Conservation (phyloP, 2,113 vertebrate genomes). For the Pygoscelis antarcticus region DNA sequence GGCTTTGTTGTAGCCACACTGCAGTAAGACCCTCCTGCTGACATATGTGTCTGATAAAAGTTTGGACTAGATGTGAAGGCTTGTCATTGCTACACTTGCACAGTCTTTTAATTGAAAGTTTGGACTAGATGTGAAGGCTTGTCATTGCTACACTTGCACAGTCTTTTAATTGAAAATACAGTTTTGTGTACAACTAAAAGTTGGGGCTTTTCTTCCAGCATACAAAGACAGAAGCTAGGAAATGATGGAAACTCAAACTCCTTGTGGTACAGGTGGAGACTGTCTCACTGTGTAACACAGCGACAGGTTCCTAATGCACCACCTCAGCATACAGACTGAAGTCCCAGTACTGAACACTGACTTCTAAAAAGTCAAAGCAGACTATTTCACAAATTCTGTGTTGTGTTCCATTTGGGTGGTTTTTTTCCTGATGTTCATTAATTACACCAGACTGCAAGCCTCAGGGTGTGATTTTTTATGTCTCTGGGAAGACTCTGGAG, state of each 20-base stretch:
- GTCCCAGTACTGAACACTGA: neutral
- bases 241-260: neutral
- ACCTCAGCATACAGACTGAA: neutral
- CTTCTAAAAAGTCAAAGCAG: neutral
- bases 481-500: neutral
- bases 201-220: neutral
- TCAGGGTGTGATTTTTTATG: neutral
- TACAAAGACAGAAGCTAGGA: neutral
- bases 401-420: neutral
- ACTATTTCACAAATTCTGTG: neutral
- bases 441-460: neutral
- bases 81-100: neutral
- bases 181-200: neutral
- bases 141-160: neutral
- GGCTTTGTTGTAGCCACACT: neutral
- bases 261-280: neutral
- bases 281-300: neutral
- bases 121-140: neutral
- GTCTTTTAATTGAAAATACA: neutral
- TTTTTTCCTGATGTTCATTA: neutral
- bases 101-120: neutral
- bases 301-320: rapidly evolving
- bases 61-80: neutral
- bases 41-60: neutral
- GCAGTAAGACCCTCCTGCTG: neutral